Base-by-base conservation (phyloP, 2,113 vertebrate genomes). In the Phrynosoma platyrhinos region DNA sequence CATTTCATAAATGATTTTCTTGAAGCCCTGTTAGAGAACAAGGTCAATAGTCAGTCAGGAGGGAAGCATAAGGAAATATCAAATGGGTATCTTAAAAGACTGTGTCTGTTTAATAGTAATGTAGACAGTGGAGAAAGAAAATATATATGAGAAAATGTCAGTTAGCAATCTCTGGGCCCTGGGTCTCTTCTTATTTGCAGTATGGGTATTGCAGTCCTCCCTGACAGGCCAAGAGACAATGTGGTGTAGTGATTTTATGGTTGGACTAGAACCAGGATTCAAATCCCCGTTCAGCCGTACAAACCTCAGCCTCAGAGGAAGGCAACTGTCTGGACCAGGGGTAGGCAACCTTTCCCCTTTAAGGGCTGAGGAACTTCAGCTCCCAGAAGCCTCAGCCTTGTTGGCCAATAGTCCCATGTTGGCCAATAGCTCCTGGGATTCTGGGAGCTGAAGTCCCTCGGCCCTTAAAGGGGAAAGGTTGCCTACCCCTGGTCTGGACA, bases 1-100 rank as follows among this genome's bases (percentile, higher is more conserved):
- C 88, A 87, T 90, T 92, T 93, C 93, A 93, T 84, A 91, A 92
- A 96, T 94, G 62, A 93, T 90, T 94, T 92, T 83, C 89, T 91
- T 64, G 68, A 25, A 0, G 0, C 89, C 89, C 87, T 91, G 84
- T 62, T 87, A 91, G 93, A 92, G 16, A 62, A 25, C 64, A 58
- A 71, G 75, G n/a, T 62, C 53, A 55, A 71, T 53, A 87, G 89
- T 89, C 74, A 83, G 85, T 90, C 84, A 89, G 55, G 84, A 85
- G 4, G 91, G 69, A 81, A 69, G 72, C 82, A 72, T 85, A 92
- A 92, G 89, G 89, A 93, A 88, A 90, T 80, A 90, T 95, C 91
- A 92, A 84, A 92, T 86, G 79, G 93, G 92, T 94, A 89, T 72
- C 77, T 91, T 93, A 85, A 77, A 74, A 88, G 89, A 91, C 88